Percentiles rank a stretch among this genome's conserved stretches.
These are phyloP conservation scores for Galaxea fascicularis DNA, from an alignment of 92 coral and sea anemone genomes.

Conservation along the genomic window DNA sequence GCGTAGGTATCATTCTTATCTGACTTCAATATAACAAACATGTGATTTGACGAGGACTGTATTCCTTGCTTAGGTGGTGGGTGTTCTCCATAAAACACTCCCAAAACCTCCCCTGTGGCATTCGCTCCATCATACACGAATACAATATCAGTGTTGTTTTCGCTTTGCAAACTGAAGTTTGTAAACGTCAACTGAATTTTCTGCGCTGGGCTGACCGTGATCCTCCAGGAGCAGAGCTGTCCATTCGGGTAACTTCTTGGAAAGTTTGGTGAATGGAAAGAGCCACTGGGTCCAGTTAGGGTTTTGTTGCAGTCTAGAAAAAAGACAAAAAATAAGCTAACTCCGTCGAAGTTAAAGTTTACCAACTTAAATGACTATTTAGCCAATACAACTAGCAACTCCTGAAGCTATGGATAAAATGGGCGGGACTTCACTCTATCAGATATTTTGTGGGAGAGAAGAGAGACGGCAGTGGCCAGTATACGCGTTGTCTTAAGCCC, in stretches of 20 bases:
- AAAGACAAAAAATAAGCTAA: too few relatives aligned
- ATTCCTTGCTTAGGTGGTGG: slow-evolving; percentile 53
- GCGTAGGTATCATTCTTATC: neutral
- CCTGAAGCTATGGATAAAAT: too few relatives aligned
- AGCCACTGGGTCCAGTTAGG: slow-evolving; percentile 43
- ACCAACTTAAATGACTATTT: neutral
- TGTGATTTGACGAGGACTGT: slow-evolving; percentile 26
- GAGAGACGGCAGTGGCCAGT: too few relatives aligned
- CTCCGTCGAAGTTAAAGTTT: too few relatives aligned
- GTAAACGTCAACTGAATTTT: slow-evolving; percentile 56
- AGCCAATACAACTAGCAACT: too few relatives aligned
- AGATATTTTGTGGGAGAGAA: too few relatives aligned
- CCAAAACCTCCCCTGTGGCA: slow-evolving; percentile 40
- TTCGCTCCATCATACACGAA: slow-evolving; percentile 53
- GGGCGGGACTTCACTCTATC: too few relatives aligned
- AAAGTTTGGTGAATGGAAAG: slow-evolving; percentile 77
- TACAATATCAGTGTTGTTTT: slow-evolving; percentile 47
- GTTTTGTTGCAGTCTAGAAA: slow-evolving; percentile 73
- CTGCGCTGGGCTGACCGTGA: slow-evolving; percentile 45
- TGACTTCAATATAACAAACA: slow-evolving; percentile 61
- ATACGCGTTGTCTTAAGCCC: too few relatives aligned
- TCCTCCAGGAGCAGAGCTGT: slow-evolving; percentile 78
- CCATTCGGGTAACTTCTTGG: slow-evolving; percentile 76
- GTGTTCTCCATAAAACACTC: slow-evolving; percentile 48
- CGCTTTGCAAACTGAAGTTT: slow-evolving; percentile 44